phyloP scores from a whole-genome alignment of 2,113 vertebrate genomes.

The Struthidea cinerea region DNA sequence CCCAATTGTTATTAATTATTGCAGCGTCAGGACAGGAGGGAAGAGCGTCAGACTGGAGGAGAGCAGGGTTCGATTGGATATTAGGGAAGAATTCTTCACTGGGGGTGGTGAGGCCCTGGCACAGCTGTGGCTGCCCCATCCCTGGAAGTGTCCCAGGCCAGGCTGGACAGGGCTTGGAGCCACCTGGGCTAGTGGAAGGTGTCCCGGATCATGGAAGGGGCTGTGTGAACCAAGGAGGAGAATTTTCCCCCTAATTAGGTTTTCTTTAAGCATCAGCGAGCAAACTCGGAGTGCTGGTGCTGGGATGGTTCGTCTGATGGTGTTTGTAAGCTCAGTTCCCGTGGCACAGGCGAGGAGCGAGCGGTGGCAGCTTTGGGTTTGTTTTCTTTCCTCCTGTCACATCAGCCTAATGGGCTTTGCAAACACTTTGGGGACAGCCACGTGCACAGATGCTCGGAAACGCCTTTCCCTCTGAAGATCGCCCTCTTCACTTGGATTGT shows the following conservation, averaged over 20 bases:
- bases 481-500: not conserved
- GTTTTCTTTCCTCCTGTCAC: not conserved
- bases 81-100: rapidly evolving
- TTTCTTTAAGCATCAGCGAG: not conserved
- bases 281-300: not conserved
- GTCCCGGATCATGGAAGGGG: not conserved
- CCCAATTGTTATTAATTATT: not conserved
- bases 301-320: not conserved
- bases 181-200: rapidly evolving
- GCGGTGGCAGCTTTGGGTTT: not conserved
- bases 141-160: not conserved
- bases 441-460: not conserved
- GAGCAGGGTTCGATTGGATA: not conserved
- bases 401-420: not conserved
- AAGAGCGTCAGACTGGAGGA: not conserved
- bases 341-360: not conserved
- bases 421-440: not conserved
- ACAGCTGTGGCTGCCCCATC: not conserved
- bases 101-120: not conserved
- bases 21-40: not conserved
- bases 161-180: not conserved
- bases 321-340: not conserved
- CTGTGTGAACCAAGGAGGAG: not conserved
- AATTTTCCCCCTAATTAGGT: not conserved
- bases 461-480: not conserved